Percentiles rank a stretch among this genome's conserved stretches.
Evolutionary conservation across 2,888 invertebrate genomes (phyloP).

Genomic region (Eupithecia abbreviata): DNA sequence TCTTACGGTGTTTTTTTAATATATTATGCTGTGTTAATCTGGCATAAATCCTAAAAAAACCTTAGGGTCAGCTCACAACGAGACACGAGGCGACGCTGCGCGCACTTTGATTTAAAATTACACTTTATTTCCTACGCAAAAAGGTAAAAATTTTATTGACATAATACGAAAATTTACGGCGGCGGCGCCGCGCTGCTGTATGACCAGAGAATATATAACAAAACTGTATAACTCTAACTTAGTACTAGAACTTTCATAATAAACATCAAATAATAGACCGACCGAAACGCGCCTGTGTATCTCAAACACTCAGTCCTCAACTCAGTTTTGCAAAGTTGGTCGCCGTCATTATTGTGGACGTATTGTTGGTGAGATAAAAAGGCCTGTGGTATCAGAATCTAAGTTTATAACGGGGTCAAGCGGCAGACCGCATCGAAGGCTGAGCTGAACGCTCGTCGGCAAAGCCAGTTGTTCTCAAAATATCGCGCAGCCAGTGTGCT

Average conservation of each 20-base stretch:
- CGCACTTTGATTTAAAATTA: no score
- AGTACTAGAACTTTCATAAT: background rate
- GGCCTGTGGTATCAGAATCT: constrained; percentile 41
- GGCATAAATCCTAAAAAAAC: background rate
- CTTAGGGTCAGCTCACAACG: background rate
- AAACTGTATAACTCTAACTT: background rate
- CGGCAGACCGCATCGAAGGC: constrained; percentile 50
- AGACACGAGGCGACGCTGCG: no score
- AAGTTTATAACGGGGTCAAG: constrained; percentile 60
- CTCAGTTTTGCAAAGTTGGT: constrained; percentile 15
- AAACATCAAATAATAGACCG: background rate
- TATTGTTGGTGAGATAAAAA: constrained; percentile 34
- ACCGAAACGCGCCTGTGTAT: background rate
- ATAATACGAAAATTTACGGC: no score
- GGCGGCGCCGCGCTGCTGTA: no score
- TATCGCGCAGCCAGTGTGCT: constrained; percentile 72
- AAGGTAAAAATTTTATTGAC: no score
- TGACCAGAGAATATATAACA: no score
- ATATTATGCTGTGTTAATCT: background rate
- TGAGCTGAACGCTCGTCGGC: constrained; percentile 44
- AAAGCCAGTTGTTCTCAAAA: constrained; percentile 71
- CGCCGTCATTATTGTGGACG: constrained; percentile 21
- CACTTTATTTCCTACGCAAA: no score
- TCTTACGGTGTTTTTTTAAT: no score
- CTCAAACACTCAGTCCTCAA: background rate